phyloP scores from a whole-genome alignment of 2,888 invertebrate species.

The Augochlorella aurata region DNA sequence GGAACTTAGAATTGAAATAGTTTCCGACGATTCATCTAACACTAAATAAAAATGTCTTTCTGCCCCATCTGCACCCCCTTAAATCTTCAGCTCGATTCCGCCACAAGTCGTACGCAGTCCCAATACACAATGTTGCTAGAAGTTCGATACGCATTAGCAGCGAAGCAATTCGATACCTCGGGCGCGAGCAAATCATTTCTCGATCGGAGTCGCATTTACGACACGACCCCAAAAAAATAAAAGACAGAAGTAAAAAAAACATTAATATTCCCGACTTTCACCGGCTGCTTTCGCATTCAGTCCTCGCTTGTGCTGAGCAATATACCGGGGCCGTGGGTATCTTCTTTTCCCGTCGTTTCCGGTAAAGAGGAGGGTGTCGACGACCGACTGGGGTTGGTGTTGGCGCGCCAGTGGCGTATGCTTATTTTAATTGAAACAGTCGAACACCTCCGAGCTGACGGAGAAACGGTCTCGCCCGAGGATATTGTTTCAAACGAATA shows the following conservation, averaged over 20 bases:
- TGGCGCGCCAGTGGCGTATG: constrained; percentile 72
- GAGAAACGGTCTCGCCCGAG: constrained; percentile 67
- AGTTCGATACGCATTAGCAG: not conserved
- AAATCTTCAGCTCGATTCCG: too few relatives aligned
- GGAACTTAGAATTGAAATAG: too few relatives aligned
- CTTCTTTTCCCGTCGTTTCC: constrained; percentile 64
- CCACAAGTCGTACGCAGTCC: not conserved
- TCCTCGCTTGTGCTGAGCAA: constrained; percentile 77
- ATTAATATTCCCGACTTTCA: constrained; percentile 66
- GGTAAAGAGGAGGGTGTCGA: constrained; percentile 57
- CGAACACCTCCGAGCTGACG: constrained; percentile 64
- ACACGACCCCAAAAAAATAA: not conserved
- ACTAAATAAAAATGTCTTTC: too few relatives aligned
- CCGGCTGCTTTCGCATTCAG: constrained; percentile 78
- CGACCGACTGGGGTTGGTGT: constrained; percentile 59
- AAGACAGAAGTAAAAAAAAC: constrained; percentile 15
- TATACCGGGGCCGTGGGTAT: constrained; percentile 74
- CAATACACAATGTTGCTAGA: not conserved
- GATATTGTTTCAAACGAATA: constrained; percentile 82
- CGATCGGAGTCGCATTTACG: constrained; percentile 13
- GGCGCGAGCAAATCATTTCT: constrained; percentile 7
- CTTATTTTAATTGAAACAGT: constrained; percentile 81
- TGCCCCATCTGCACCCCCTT: too few relatives aligned
- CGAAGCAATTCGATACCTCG: constrained; percentile 1
- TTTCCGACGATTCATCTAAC: too few relatives aligned